Evolutionary conservation across 2,888 invertebrate species (phyloP), one percentile per base, ranked within the genome.

Genomic region (Atethmia centrago): DNA sequence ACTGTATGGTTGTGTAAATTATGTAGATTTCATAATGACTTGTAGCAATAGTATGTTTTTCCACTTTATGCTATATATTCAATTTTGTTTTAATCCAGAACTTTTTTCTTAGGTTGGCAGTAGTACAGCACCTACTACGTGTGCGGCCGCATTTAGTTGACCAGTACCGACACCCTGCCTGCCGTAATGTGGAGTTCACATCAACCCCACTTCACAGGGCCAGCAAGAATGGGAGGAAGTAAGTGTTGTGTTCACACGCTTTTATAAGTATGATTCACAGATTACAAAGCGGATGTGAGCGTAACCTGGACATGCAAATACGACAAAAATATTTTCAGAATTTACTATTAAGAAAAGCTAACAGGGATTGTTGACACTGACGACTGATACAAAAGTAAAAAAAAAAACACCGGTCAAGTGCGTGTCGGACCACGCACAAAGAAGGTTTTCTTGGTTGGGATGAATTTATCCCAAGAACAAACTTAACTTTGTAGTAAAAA

Each of bases 121-220:
- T 98, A 0, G 99, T 99, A 70, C 98, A 99, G 93, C 97, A 98
- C 88, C 96, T 99, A 81, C 97, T 99, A 49, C 97, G 98, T 83
- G 98, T 98, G 25, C 98, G 98, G 93, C 98, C 99, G 0, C 98
- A 98, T 88, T 96, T 99, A 83, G 97, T 99, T 68, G 97, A 98
- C 85, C 97, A 97, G 88, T 97, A 97, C 95, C 97, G 97, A 85
- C 90, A 88, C 71, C 94, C 94, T 2, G 88, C 88, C 59, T 89
- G 92, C 61, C 90, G 92, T 62, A 97, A 88, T 90, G 96, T 92
- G 88, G 93, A 97, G 67, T 98, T 98, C 92, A 97, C 98, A 77
- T 98, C 98, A 90, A 98, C 99, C 16, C 98, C 99, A 1, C 97
- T 99, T n/a, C 99, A 99, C 93, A 97, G 99, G 83, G 99, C 99